Evolutionary conservation across 1,140 invertebrate genomes (phyloP).

Genomic region (Pinna nobilis): DNA sequence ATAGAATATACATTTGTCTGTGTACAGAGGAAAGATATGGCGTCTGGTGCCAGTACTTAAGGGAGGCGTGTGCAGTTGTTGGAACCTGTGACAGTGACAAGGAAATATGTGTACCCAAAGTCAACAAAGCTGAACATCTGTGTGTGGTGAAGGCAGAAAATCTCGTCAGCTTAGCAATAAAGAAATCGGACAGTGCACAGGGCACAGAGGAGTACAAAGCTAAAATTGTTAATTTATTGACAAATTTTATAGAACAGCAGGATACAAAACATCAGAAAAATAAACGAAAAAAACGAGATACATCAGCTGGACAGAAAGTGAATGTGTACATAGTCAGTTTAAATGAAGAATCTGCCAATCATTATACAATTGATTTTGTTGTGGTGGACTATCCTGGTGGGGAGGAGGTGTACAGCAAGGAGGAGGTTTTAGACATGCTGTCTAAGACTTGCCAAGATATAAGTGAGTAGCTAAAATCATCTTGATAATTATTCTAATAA

Average conservation of each 20-base stretch:
- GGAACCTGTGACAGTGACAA: background rate
- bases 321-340: slow-evolving; percentile 24
- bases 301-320: background rate
- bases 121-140: slow-evolving; percentile 7
- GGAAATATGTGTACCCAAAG: slow-evolving; percentile 28
- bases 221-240: too few species aligned
- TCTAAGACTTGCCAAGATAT: slow-evolving; percentile 23
- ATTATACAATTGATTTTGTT: slow-evolving; percentile 19
- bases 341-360: slow-evolving; percentile 3
- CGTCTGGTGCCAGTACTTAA: slow-evolving; percentile 43
- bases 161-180: slow-evolving; percentile 4
- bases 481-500: background rate
- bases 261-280: too few species aligned
- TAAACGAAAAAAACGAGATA: slow-evolving; percentile 5
- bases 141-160: too few species aligned
- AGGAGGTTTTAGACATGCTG: slow-evolving; percentile 19
- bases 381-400: slow-evolving; percentile 8
- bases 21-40: slow-evolving; percentile 44
- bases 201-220: too few species aligned
- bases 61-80: slow-evolving; percentile 11
- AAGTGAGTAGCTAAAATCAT: slow-evolving; percentile 6
- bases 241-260: too few species aligned
- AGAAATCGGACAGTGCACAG: too few species aligned
- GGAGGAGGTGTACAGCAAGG: background rate
- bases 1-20: slow-evolving; percentile 47